Base-by-base conservation (phyloP, 1,140 invertebrate species). In the Eurosta solidaginis region DNA sequence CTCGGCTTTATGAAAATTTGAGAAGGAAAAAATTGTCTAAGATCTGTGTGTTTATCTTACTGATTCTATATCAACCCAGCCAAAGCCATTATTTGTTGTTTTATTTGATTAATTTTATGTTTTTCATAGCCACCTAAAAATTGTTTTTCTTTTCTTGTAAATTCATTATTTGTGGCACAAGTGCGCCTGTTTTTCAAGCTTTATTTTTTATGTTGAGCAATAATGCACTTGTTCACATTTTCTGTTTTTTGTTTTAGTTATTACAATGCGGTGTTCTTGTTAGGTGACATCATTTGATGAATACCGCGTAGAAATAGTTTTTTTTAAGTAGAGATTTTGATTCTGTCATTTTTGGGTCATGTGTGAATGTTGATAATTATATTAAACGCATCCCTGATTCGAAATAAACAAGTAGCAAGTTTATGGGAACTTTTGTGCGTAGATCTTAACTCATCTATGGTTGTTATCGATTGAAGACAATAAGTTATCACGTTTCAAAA, bases 301-400 rank as follows among this genome's bases (percentile, higher is more conserved):
- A 29, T n/a, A n/a, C n/a, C 59, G 59, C 33, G 12, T 22, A n/a
- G 17, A 68, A 68, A 68, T 68, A 68, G 20, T 12, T 27, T 40
- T 29, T 22, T n/a, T n/a, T n/a, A n/a, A n/a, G n/a, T 7, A 33
- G 5, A 42, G 17, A 68, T 40, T 40, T 40, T 36, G 40, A 20
- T 68, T 14, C 20, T 63, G 59, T n/a, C 42, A 74, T 74, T 74
- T 74, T 74, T 6, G 40, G 73, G 73, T 74, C 73, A 74, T 74
- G 73, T 74, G 42, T 27, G 73, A 74, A 74, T 74, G 42, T 45
- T 74, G 44, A 45, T 74, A 47, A 27, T 22, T 74, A 27, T 27
- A 74, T 45, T 45, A 9, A 45, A 45, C 14, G 5, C 27, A 59
- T 9, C 7, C 17, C 17, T 7, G 44, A 17, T 9, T 45, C 44